Evolutionary conservation across 2,888 invertebrate species (phyloP), one percentile per base, ranked within the genome.

Genomic region (Argyra leucocephala): DNA sequence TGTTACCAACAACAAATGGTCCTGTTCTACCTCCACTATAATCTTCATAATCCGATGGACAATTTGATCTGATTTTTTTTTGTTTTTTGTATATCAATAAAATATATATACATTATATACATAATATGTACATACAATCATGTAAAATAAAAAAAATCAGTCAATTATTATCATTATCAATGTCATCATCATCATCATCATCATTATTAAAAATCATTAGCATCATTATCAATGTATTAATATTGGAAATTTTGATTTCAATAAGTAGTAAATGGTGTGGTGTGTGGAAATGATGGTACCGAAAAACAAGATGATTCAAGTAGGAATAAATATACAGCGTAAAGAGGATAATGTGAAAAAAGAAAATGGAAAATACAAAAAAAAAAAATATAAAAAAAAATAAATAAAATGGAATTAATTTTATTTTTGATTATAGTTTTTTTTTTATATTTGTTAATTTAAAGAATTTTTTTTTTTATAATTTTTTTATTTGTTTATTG

Each of bases 31-130:
- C 67, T 23, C 66, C 66, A 62, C 64, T 66, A 31, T 65, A 67
- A 64, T 70, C 69, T 64, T 69, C 70, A 63, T 70, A 68, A 62
- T 71, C 70, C 6, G 60, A 65, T 37, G 69, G 67, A 63, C 70
- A 69, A 61, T 69, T 70, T 62, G 69, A 67, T 65, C 70, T 70
- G 10, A 48, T 48, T 48, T 48, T 15, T 18, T 48, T 48, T 48
- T 48, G 48, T 18, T 37, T 15, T 37, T 37, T 37, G 37, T 37
- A 10, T n/a, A n/a, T n/a, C n/a, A n/a, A n/a, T n/a, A n/a, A n/a
- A n/a, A n/a, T n/a, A n/a, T n/a, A n/a, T n/a, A n/a, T n/a, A n/a
- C n/a, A n/a, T n/a, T n/a, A n/a, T n/a, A n/a, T n/a, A n/a, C n/a
- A n/a, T n/a, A n/a, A n/a, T n/a, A n/a, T n/a, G n/a, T n/a, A n/a